Evolutionary conservation across 2,888 invertebrate genomes (phyloP), one percentile per base, ranked within the genome.

Genomic region (Brachyopa scutellaris): DNA sequence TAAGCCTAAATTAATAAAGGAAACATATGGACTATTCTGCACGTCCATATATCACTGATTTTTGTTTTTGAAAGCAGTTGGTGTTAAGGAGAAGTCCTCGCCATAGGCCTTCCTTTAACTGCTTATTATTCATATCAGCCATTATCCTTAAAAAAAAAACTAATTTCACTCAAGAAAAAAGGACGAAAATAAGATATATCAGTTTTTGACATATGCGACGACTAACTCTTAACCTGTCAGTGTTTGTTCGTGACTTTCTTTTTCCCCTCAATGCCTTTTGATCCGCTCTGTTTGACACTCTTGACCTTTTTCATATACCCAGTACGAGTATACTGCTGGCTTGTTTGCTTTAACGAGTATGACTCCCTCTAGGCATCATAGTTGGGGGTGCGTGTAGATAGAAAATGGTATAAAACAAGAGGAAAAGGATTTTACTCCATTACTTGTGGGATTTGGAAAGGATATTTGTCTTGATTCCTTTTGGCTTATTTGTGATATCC

Each of bases 391-490:
- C 6, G 40, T 23, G n/a, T 2, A 0, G 3, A 21, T 8, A 40
- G 17, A 23, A 42, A 33, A 19, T 23, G 33, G 7, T 26, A 61
- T 29, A 62, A 55, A 59, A 13, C 38, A 55, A 40, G 7, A 31
- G n/a, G 3, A 36, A 70, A 69, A 62, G 40, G 38, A 38, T 70
- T 57, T 57, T 29, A 9, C 9, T 19, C 57, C 72, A 78, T 78
- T 66, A 78, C 64, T 64, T 78, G 38, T 8, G 78, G 72, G 70
- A 70, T 70, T 57, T 77, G 13, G 15, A 42, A 77, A 61, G 33
- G 62, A 49, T 57, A 55, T 69, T 42, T 36, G 62, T 45, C 33
- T 61, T 70, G 70, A 70, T 70, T 49, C 42, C 53, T 26, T 51
- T 61, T 62, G 45, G 55, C 47, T 59, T 70, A 69, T 57, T 47